A percentile compares a stretch with the other conserved stretches of the same genome.
Evolutionary conservation across 2,888 invertebrate species (phyloP).

Genomic region (Macrophya annulata): DNA sequence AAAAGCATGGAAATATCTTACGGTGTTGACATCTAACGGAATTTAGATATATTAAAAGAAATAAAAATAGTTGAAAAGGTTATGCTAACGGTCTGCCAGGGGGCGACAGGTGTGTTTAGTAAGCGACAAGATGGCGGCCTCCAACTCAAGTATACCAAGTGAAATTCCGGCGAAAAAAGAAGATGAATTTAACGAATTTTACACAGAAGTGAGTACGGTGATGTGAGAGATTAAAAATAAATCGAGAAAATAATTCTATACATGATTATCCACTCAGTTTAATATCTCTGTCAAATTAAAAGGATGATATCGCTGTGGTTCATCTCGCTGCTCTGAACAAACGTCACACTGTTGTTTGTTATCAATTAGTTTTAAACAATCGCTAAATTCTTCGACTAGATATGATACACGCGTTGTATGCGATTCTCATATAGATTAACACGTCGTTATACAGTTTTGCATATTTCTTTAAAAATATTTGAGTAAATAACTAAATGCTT

Average conservation of each 20-base stretch:
- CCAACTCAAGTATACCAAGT: constrained; percentile 75
- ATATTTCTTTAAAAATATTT: background rate
- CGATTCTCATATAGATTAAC: background rate
- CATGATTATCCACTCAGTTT: background rate
- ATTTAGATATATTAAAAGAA: background rate
- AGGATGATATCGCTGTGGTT: background rate
- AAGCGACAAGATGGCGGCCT: constrained; percentile 76
- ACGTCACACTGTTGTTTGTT: constrained; percentile 50
- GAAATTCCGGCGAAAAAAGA: constrained; percentile 81
- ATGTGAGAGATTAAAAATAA: constrained; percentile 8
- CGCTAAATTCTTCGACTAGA: background rate
- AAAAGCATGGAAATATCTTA: background rate
- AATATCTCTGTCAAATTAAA: background rate
- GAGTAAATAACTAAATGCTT: background rate
- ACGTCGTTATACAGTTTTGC: background rate
- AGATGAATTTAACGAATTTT: constrained; percentile 91
- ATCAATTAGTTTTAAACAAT: background rate
- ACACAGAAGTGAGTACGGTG: constrained; percentile 87
- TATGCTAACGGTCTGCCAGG: background rate
- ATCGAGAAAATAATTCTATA: background rate
- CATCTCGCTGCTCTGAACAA: background rate
- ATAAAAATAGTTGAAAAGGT: background rate
- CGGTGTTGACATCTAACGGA: constrained; percentile 1
- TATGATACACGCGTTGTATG: background rate
- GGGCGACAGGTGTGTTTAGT: constrained; percentile 39